phyloP scores from a whole-genome alignment of 2,797 vertebrate genomes.

The Sebastes oblongus region DNA sequence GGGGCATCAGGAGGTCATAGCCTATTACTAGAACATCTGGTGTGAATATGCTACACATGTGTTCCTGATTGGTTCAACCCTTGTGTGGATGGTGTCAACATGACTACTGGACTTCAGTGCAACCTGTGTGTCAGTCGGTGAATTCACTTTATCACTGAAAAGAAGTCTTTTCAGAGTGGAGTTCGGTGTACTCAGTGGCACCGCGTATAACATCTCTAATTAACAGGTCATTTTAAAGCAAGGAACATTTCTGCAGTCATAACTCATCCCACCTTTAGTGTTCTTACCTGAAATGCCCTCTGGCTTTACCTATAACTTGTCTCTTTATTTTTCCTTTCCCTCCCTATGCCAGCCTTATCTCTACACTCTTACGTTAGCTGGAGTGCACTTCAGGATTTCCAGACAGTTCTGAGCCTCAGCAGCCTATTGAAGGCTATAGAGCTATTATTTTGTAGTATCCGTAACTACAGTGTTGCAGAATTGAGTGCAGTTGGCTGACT shows the following conservation, averaged over 20 bases:
- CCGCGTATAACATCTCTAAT: neutral
- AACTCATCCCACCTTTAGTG: constrained; percentile 6
- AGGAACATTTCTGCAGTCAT: neutral
- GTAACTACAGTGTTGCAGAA: constrained; percentile 33
- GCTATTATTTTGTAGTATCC: constrained; percentile 32
- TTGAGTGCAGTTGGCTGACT: constrained; percentile 28
- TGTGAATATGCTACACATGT: constrained; percentile 48
- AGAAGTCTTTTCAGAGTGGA: neutral
- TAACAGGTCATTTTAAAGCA: neutral
- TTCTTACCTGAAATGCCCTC: constrained; percentile 39
- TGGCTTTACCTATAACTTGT: constrained; percentile 10
- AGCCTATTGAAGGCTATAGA: constrained; percentile 19
- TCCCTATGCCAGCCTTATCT: constrained; percentile 9
- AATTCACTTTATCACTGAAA: neutral
- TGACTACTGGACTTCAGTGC: constrained; percentile 14
- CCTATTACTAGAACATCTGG: constrained; percentile 60
- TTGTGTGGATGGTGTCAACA: constrained; percentile 9
- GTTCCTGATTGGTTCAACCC: constrained; percentile 46
- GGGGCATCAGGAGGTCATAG: constrained; percentile 36
- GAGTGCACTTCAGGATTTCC: constrained; percentile 46
- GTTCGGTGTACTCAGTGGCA: neutral
- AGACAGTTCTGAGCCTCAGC: constrained; percentile 21
- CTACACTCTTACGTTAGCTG: neutral
- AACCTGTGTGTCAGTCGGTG: neutral
- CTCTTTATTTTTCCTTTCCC: constrained; percentile 15